Conservation (phyloP, 1,140 invertebrate genomes). For the Pseudomyrmex flavicornis region DNA sequence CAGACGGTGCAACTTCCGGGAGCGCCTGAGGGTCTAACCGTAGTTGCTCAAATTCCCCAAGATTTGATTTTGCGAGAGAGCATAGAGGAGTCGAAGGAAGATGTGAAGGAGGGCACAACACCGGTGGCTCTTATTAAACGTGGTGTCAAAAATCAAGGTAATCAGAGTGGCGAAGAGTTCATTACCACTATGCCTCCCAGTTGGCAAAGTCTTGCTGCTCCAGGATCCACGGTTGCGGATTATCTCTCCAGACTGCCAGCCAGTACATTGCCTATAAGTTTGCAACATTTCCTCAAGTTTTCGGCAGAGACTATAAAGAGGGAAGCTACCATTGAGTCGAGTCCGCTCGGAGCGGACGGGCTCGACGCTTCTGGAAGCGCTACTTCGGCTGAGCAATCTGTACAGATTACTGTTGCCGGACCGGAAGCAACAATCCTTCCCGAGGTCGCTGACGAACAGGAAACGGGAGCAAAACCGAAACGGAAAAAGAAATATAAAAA, state of each 20-base stretch:
- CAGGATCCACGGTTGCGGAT: conserved; percentile 91
- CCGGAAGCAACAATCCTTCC: conserved; percentile 85
- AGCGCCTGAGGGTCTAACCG: conserved; percentile 87
- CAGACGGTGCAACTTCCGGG: conserved; percentile 84
- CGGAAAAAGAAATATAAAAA: conserved; percentile 93
- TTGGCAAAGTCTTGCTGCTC: conserved; percentile 91
- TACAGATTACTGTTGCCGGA: conserved; percentile 82
- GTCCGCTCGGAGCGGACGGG: conserved; percentile 82
- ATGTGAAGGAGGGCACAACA: conserved; percentile 83
- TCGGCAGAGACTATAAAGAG: conserved; percentile 86
- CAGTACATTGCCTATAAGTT: conserved; percentile 83
- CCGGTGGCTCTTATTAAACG: conserved; percentile 86
- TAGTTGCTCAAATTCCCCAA: conserved; percentile 88
- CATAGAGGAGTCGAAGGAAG: conserved; percentile 85
- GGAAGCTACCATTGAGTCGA: conserved; percentile 85
- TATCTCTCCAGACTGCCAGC: conserved; percentile 91
- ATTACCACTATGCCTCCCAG: conserved; percentile 82
- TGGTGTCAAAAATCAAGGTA: conserved; percentile 81
- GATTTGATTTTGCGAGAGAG: conserved; percentile 87
- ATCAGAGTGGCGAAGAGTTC: conserved; percentile 80
- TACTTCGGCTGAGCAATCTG: conserved; percentile 78
- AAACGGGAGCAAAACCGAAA: conserved; percentile 86
- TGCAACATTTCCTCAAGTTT: conserved; percentile 87
- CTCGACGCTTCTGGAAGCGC: conserved; percentile 80
- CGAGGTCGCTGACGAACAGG: conserved; percentile 84